Base-by-base conservation (phyloP, 1,140 invertebrate species). In the Drosophila aff. region DNA sequence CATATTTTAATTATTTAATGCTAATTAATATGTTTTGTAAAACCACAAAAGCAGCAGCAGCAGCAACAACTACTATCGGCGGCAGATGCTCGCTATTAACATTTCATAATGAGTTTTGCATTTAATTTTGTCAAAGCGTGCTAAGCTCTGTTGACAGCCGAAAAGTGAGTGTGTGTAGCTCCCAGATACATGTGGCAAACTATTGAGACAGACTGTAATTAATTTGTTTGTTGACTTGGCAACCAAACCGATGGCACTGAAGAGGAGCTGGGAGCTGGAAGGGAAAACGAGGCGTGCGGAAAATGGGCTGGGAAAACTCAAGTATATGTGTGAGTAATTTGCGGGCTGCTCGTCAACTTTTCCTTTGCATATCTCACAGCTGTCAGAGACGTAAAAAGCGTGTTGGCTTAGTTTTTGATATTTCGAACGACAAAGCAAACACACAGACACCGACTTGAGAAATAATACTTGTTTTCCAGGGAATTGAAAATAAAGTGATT, bases 1-100 rank as follows among this genome's bases (percentile, higher is more conserved):
- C 85, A 90, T 90, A 89, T 89, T 89, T 90, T 90, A 90, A 90
- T 90, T 90, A 90, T 90, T 90, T 90, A 90, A 90, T 90, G 82
- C 86, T 90, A 90, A 90, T 90, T 90, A 90, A 90, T 90, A 90
- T 90, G 85, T 90, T 90, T 90, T 85, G 85, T 90, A 85, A 89
- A 90, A 90, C 81, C 85, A 69, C 85, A 89, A 64, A 66, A 78
- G 68, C 71, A 61, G 50, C 66, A 61, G 28, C 65, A 72, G 9
- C 50, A 60, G 28, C 60, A 69, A 47, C 43, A 53, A 16, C 44
- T 18, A 44, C 43, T 7, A 18, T 8, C 40, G 71, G 40, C n/a
- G 69, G 60, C 83, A 77, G 80, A 79, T 80, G 83, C 68, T 76
- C 47, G 52, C 85, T 76, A 76, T 90, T 90, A 84, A 89, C 81